phyloP scores from a whole-genome alignment of 2,888 invertebrate genomes.

The Taphrorychus bicolor region DNA sequence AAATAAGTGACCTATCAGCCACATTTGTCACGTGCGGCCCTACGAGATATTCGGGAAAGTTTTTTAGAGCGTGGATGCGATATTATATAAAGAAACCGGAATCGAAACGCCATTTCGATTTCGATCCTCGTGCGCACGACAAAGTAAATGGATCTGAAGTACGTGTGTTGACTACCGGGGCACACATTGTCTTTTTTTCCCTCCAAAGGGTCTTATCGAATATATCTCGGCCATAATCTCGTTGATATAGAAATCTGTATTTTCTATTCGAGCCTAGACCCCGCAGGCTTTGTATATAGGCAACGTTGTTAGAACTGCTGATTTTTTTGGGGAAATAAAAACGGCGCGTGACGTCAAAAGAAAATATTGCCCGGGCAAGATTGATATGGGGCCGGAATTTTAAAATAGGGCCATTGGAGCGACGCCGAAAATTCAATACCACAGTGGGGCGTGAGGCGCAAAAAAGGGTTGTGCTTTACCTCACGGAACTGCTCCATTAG shows the following conservation, averaged over 20 bases:
- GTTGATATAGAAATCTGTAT: constrained; percentile 37
- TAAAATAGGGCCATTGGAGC: no score
- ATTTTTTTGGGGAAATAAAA: constrained; percentile 24
- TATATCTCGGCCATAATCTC: constrained; percentile 33
- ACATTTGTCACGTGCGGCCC: constrained; percentile 28
- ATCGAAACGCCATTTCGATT: constrained; percentile 49
- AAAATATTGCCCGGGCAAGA: neutral
- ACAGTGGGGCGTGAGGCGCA: neutral
- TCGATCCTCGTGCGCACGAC: constrained; percentile 52
- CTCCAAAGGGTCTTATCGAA: constrained; percentile 31
- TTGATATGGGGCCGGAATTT: neutral
- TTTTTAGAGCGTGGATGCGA: constrained; percentile 19
- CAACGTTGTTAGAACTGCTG: constrained; percentile 5
- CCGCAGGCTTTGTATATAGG: constrained; percentile 17
- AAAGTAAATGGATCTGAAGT: constrained; percentile 54
- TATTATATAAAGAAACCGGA: constrained; percentile 34
- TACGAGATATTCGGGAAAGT: constrained; percentile 22
- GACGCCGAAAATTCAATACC: no score
- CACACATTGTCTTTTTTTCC: constrained; percentile 29
- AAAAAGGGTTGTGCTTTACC: neutral
- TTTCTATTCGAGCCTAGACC: constrained; percentile 25
- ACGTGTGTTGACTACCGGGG: constrained; percentile 49
- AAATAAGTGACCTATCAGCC: constrained; percentile 31
- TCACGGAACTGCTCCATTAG: neutral
- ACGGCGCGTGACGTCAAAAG: constrained; percentile 5